Base-by-base conservation (phyloP, 2,113 vertebrate genomes). In the Archilochus colubris region DNA sequence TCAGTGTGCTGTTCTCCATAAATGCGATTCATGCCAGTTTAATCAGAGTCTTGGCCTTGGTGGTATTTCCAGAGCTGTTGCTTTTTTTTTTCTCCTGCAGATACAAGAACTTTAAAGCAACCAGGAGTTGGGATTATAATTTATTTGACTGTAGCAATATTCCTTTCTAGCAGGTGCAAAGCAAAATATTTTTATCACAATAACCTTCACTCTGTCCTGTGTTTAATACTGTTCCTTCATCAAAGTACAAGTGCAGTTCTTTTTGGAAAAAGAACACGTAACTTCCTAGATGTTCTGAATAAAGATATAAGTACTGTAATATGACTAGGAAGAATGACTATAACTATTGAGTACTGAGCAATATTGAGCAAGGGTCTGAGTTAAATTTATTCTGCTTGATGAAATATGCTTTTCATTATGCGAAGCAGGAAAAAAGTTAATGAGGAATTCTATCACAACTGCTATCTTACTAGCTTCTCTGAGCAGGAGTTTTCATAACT, bases 211-310 rank as follows among this genome's bases (percentile, higher is more conserved):
- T 91, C 72, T 77, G 6, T 6, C 9, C 14, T 89, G 23, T 28
- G 38, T 73, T 76, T 86, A 24, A 40, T 38, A 24, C 9, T 12
- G 16, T 51, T 85, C 18, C 31, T 20, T 70, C 51, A 82, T n/a
- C 1, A 1, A 80, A 85, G 10, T 33, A 27, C n/a, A 64, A 64
- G 7, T 1, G 5, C 3, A 2, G 3, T 5, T 50, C 6, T 48
- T 30, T 64, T n/a, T 44, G 38, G 25, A 61, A 30, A 69, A 63
- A 33, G 48, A 15, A 46, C 17, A 57, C 2, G 2, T 25, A 59
- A 51, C 38, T 66, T 91, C 67, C 77, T 10, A 82, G 25, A 59
- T 53, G 5, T 63, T 82, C 38, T 31, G 48, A 27, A 23, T 78
- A 66, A 73, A 15, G 5, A 27, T 36, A 50, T 6, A 69, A 77